Evolutionary conservation across 2,797 vertebrate genomes (phyloP), one percentile per base, ranked within the genome.

Genomic region (Syngnathus acus): DNA sequence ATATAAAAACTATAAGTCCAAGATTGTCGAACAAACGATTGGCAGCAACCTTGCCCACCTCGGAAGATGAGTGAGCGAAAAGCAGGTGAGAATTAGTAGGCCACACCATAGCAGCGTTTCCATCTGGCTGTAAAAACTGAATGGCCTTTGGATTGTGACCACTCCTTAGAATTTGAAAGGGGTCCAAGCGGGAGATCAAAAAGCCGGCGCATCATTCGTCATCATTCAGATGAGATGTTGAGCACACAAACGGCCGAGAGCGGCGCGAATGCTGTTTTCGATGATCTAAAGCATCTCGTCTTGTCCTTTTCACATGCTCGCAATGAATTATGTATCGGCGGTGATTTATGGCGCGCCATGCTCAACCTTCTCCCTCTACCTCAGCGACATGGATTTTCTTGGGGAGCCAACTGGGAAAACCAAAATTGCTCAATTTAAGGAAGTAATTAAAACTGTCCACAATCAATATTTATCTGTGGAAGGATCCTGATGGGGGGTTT

Each of bases 341-440:
- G 81, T 91, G 90, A 92, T 91, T 92, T 91, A 92, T 91, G 89
- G 89, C 78, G 76, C 80, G 82, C 82, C 88, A 88, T 88, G 84
- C 82, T 84, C 85, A 84, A 78, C 76, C 77, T 70, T 81, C 76
- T 84, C 63, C 74, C 78, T 85, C 82, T 82, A 78, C 79, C 73
- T 85, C 84, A 84, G 72, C 81, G 71, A 75, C 85, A 90, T 86
- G 87, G 87, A 89, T 90, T 88, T 90, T 87, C 72, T 64, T 77
- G 59, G 80, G 72, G 73, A 81, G 76, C 86, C 86, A 82, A 85
- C 79, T 79, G 88, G 87, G 91, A 89, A 89, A 91, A 91, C 86
- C 89, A 88, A 92, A 91, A 92, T 92, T 90, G 90, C 86, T 90
- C 88, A 91, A 90, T 92, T 91, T 91, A 92, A 87, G 85, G 88